A percentile compares a stretch with the other conserved stretches of the same genome.
These are phyloP conservation scores for Drosophila silvestris DNA, from an alignment of 2,888 invertebrate species.

Conservation along the genomic window DNA sequence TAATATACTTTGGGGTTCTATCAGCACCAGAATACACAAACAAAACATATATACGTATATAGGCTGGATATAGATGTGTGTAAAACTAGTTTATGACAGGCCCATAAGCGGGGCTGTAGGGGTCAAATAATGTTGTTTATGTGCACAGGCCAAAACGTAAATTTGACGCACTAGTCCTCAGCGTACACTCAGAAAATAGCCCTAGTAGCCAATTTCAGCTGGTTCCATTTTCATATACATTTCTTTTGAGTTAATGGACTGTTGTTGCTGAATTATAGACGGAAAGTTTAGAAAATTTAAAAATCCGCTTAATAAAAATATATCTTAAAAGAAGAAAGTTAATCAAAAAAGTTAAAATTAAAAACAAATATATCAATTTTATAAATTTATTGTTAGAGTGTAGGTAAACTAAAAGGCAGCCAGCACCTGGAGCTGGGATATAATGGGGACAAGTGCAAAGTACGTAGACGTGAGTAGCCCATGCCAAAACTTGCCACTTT, in stretches of 20 bases:
- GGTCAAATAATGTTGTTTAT: conserved; percentile 80
- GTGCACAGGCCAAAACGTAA: conserved; percentile 69
- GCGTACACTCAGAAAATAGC: not conserved
- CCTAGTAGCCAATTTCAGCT: not conserved
- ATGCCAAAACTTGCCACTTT: conserved; percentile 55
- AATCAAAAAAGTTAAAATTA: not conserved
- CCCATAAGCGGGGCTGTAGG: conserved; percentile 18
- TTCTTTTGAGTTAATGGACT: not conserved
- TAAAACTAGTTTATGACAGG: conserved; percentile 79
- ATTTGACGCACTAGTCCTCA: conserved; percentile 68
- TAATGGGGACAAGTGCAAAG: conserved; percentile 73
- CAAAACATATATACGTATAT: conserved; percentile 25
- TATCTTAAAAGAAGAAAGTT: not conserved
- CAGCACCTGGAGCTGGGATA: conserved; percentile 27
- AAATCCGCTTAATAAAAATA: not conserved
- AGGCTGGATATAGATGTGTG: conserved; percentile 69
- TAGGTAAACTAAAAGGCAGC: conserved; percentile 3
- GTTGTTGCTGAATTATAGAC: not conserved
- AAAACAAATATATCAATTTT: not conserved
- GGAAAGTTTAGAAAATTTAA: not conserved
- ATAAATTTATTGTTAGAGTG: not conserved
- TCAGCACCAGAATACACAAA: conserved; percentile 20
- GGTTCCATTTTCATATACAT: not conserved
- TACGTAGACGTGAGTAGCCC: conserved; percentile 40
- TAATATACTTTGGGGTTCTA: conserved; percentile 54